Base-by-base conservation (phyloP, 2,113 vertebrate genomes). In the Bucco capensis region DNA sequence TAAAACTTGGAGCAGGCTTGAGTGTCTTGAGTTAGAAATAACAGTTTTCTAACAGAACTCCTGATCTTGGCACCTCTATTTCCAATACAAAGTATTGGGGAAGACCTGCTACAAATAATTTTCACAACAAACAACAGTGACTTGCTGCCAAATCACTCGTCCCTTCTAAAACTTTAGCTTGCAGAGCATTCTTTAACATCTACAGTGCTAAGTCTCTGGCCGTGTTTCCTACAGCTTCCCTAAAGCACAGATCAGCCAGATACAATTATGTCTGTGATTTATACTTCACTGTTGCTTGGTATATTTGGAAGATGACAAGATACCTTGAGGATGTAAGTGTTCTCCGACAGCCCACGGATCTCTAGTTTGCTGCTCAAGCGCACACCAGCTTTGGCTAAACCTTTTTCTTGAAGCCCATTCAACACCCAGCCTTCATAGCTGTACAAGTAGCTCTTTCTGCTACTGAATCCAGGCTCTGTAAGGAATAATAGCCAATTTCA, bases 391-490 rank as follows among this genome's bases (percentile, higher is more conserved):
- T 95, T 98, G 46, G 96, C 97, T 80, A 98, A 87, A 67, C 90
- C 90, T 44, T 96, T 92, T 38, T 98, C 98, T 56, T 97, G 97
- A 53, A 98, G 96, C 61, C 98, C 98, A 2, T 83, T 97, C 85
- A 98, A 71, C 51, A 98, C 89, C 46, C 78, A 35, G 37, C 96
- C 96, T 70, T 98, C 98, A 96, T 99, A 99, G 46, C 96, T 96
- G 91, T 98, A 98, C 38, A 96, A 14, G 56, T 97, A 94, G 31
- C 91, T 97, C 78, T 97, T 98, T 44, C 86, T 95, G 21, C 85
- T 75, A 14, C 91, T 69, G 95, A 98, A 98, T 3, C 92, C 89
- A 49, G 97, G 97, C 57, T 95, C 98, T 99, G 93, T 13, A 83
- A 94, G 40, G 31, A 94, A 49, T 38, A 25, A 83, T 0, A 85